Evolutionary conservation across 2,888 invertebrate genomes (phyloP).

Genomic region (Girardia tigrina): DNA sequence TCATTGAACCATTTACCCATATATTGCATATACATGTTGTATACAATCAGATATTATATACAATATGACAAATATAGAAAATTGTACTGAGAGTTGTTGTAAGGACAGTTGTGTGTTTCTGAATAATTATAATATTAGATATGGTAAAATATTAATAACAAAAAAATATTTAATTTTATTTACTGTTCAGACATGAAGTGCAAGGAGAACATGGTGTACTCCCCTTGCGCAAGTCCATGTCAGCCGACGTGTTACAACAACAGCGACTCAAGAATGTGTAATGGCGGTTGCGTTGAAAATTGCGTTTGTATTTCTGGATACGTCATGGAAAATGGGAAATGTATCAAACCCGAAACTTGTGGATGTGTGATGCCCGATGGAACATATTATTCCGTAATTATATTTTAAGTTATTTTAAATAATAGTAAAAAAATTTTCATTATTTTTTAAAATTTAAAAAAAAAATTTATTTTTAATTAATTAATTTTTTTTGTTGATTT

Average conservation of each 20-base stretch:
- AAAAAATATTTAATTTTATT: too few relatives aligned
- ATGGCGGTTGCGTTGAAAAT: conserved; percentile 30
- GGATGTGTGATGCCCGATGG: conserved; percentile 40
- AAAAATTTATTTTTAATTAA: neutral
- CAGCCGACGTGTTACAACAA: conserved; percentile 33
- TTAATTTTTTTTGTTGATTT: neutral
- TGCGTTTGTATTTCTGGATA: conserved; percentile 49
- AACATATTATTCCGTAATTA: conserved; percentile 24
- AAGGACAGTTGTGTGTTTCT: too few relatives aligned
- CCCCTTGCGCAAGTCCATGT: conserved; percentile 36
- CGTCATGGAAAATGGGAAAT: conserved; percentile 34
- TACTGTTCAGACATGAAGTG: conserved; percentile 34
- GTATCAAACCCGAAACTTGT: conserved; percentile 39
- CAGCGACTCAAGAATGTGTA: conserved; percentile 25
- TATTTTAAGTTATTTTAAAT: neutral
- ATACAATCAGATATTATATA: too few relatives aligned
- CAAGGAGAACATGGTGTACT: conserved; percentile 33
- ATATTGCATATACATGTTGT: too few relatives aligned
- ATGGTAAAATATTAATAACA: too few relatives aligned
- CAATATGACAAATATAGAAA: too few relatives aligned
- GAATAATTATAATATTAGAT: too few relatives aligned
- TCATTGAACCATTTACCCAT: too few relatives aligned
- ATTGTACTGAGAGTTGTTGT: too few relatives aligned
- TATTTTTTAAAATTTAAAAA: too few relatives aligned
- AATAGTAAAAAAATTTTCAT: too few relatives aligned